A percentile compares a stretch with the other conserved stretches of the same genome.
Evolutionary conservation across 1,140 invertebrate species (phyloP).

Genomic region (Apis mellifera): Amel_HAv3.1 CM009934.2:11888001-11888500

Average conservation of each 20-base stretch:
- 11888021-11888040: background rate
- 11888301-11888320: conserved; percentile 86
- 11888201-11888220: conserved; percentile 92
- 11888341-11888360: conserved; percentile 83
- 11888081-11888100: conserved; percentile 8
- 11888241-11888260: conserved; percentile 87
- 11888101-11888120: conserved; percentile 76
- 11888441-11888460: conserved; percentile 65
- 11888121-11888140: conserved; percentile 75
- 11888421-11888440: conserved; percentile 95
- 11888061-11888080: background rate
- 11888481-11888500: conserved; percentile 27
- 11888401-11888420: conserved; percentile 93
- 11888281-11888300: background rate
- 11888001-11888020: conserved; percentile 78
- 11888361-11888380: conserved; percentile 86
- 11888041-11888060: no score
- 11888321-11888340: conserved; percentile 89
- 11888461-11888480: background rate
- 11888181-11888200: conserved; percentile 85
- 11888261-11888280: background rate
- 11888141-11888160: conserved; percentile 81
- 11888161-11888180: conserved; percentile 88
- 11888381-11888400: conserved; percentile 93
- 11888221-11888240: conserved; percentile 92